phyloP scores from a whole-genome alignment of 2,797 vertebrate genomes.

The Morus bassanus region DNA sequence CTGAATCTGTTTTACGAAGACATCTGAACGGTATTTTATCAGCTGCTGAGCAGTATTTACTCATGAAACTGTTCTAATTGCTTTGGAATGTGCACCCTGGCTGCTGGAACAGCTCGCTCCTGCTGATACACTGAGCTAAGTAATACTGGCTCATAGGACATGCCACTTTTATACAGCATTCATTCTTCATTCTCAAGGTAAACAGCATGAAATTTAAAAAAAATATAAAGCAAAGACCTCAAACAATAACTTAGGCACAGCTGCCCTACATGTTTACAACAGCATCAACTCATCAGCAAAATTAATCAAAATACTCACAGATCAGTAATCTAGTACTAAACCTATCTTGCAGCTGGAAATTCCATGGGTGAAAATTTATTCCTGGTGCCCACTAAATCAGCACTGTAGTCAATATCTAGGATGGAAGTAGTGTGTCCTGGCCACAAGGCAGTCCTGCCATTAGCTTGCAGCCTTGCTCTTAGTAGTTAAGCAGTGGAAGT shows the following conservation, averaged over 20 bases:
- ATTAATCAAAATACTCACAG: not conserved
- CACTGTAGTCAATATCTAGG: not conserved
- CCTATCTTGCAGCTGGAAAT: not conserved
- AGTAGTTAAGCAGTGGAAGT: not conserved
- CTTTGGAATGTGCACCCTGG: constrained; percentile 43
- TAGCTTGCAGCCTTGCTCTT: not conserved
- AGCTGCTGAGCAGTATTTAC: constrained; percentile 32
- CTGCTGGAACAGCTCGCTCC: not conserved
- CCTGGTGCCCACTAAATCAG: not conserved
- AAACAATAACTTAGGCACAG: not conserved
- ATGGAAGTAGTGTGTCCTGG: not conserved
- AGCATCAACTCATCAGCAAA: not conserved
- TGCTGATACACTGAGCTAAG: not conserved
- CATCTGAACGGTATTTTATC: constrained; percentile 56
- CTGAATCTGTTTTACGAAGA: not conserved
- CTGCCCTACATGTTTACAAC: not conserved
- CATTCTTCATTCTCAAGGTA: not conserved
- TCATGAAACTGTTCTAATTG: constrained; percentile 47
- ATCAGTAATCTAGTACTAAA: not conserved
- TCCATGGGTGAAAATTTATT: not conserved
- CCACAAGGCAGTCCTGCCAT: not conserved
- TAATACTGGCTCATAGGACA: not conserved
- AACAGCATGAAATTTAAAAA: not conserved
- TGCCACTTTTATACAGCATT: not conserved
- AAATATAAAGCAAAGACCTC: not conserved